A percentile compares a stretch with the other conserved stretches of the same genome.
Evolutionary conservation across 2,797 vertebrate species (phyloP).

Genomic region (Tauraco hartlaubi): DNA sequence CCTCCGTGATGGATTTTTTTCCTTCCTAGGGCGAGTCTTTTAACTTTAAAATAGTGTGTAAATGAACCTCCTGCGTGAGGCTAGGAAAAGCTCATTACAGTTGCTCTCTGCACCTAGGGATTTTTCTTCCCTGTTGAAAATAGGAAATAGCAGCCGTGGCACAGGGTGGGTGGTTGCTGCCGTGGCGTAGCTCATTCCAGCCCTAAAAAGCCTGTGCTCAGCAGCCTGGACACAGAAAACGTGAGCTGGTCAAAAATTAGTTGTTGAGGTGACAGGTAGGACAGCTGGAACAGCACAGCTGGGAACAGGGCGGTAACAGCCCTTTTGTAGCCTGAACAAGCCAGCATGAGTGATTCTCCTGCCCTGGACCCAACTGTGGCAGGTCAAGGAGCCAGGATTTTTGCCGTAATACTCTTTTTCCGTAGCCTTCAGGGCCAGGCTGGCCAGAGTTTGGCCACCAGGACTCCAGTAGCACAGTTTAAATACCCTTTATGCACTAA

Average conservation of each 20-base stretch:
- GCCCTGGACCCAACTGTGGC: rapidly evolving
- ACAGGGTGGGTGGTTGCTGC: not conserved
- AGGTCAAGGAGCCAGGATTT: rapidly evolving
- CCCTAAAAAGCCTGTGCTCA: not conserved
- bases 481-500: not conserved
- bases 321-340: not conserved
- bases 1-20: not conserved
- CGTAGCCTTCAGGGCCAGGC: not conserved
- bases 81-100: not conserved
- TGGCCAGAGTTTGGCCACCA: not conserved
- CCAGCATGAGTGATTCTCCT: rapidly evolving
- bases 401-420: not conserved
- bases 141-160: not conserved
- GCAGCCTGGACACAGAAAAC: not conserved
- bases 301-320: not conserved
- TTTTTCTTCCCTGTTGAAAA: not conserved
- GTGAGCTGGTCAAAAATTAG: not conserved
- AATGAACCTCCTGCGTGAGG: not conserved
- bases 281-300: not conserved
- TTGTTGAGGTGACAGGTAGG: not conserved
- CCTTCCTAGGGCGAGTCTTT: not conserved
- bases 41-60: not conserved
- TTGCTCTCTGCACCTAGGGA: not conserved
- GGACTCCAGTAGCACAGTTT: not conserved
- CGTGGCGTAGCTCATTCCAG: rapidly evolving